Evolutionary conservation across 30 jellyfish, hydroid and myxozoan species (phyloP), one percentile per base, ranked within the genome.

Genomic region (Aurelia aurita complex sp. Pacific): DNA sequence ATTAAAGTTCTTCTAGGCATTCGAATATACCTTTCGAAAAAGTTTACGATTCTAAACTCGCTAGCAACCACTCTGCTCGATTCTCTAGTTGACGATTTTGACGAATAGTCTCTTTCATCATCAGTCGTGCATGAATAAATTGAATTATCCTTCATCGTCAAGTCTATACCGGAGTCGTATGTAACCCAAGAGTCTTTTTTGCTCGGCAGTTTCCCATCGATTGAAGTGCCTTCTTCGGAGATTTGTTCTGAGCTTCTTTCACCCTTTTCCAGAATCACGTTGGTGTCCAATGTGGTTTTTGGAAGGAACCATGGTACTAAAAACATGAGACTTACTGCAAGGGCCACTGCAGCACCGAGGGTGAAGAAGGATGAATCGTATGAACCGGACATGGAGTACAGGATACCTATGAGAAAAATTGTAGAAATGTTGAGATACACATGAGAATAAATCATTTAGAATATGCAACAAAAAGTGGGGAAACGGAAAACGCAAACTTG

Each of bases 291-390:
- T 17, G 76, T 68, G 32, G 19, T 43, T 29, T 19, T 14, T 6
- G 97, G 90, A 6, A 88, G 67, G 23, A 88, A 79, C 97, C 91
- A 80, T 9, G 97, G 97, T 54, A 88, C 67, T 16, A 88, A 85
- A 74, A 88, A 88, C 89, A 80, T 70, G 18, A 74, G 69, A 65
- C 97, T 80, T 40, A 74, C n/a, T 19, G 92, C 57, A 13, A 80
- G 9, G 3, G 92, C 89, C 75, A 80, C 67, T 1, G 74, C 81
- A 63, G 85, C 97, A 2, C 97, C 97, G 59, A 60, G 72, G 1
- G 81, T 73, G 64, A 88, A 88, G 55, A 88, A 88, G 17, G 97
- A 65, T 4, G 90, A 70, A 33, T 88, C 81, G 89, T 88, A 88
- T 14, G 91, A 76, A 10, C 75, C 85, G 18, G 91, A 42, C 4